Base-by-base conservation (phyloP, 2,888 invertebrate species). In the Meta bourneti region DNA sequence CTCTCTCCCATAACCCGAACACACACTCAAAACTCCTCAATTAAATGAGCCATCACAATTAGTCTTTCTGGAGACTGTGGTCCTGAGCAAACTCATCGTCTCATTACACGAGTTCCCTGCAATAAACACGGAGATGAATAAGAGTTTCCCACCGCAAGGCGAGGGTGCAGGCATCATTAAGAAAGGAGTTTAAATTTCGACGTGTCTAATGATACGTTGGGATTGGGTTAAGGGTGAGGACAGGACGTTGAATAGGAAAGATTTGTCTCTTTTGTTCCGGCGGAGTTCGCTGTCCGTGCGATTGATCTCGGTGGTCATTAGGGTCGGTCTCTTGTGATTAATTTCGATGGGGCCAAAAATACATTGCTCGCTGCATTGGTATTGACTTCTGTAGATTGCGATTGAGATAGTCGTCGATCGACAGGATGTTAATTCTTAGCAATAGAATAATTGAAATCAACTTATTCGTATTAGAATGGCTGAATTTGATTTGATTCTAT, bases 11-110 rank as follows among this genome's bases (percentile, higher is more conserved):
- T 52, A 19, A 20, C 77, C 49, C 51, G 49, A 51, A 77, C 51
- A 77, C n/a, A 70, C 81, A 8, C 83, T 83, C 49, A 82, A 72
- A 83, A 54, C 74, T 72, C 70, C n/a, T 54, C 79, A 87, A 88
- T 88, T 88, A 88, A 88, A 81, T 81, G 88, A 88, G 74, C 69
- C 75, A 75, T 88, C 80, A 34, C 80, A 88, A 88, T 88, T 88
- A 88, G 81, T 49, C 49, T 69, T 49, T 34, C 34, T 34, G 34
- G 34, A 34, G 34, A 34, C 34, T 34, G 34, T 34, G 34, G 34
- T 34, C 34, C 88, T 77, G 61, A 81, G 54, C 84, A 85, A 85
- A 75, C 84, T 54, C 84, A 85, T 85, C 84, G 77, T 51, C 61
- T 71, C 74, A 74, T 84, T 84, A 74, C 20, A 16, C 20, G 34